Conservation (phyloP, 2,113 vertebrate genomes). For the Dipodomys ordii region DNA sequence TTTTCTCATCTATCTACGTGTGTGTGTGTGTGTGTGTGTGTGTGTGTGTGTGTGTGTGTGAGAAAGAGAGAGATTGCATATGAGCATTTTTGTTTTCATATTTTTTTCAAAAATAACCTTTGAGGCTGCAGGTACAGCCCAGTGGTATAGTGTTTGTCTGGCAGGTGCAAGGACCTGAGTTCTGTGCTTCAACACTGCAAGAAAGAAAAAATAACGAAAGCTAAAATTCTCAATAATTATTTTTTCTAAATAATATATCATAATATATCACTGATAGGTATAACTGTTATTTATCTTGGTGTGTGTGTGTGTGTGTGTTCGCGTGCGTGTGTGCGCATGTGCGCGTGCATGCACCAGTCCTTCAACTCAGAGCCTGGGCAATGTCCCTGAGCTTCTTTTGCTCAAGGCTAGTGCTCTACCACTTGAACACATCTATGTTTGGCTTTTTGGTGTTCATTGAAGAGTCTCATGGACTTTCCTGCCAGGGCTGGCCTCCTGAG, state of each 20-base stretch:
- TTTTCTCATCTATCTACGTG: background rate
- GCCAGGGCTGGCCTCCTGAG: too few species aligned
- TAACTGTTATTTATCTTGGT: too few species aligned
- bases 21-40: background rate
- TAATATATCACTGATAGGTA: too few species aligned
- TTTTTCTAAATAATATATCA: background rate
- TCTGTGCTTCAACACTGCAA: background rate
- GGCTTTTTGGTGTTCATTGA: too few species aligned
- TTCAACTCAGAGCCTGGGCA: too few species aligned
- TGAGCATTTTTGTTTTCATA: background rate
- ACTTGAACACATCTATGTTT: too few species aligned
- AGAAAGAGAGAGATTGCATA: background rate
- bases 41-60: background rate
- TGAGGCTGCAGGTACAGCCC: background rate
- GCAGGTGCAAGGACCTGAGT: background rate
- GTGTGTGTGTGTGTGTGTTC: too few species aligned
- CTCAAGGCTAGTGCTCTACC: too few species aligned
- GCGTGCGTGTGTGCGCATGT: too few species aligned
- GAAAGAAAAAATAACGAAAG: background rate
- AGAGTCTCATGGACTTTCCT: too few species aligned
- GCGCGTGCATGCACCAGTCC: too few species aligned
- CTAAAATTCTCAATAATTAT: background rate
- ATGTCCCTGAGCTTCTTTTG: too few species aligned
- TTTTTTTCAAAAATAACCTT: constrained; percentile 46
- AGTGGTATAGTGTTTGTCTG: background rate